These are phyloP conservation scores for Prenolepis imparis DNA, from an alignment of 2,888 invertebrate species.

Conservation along the genomic window DNA sequence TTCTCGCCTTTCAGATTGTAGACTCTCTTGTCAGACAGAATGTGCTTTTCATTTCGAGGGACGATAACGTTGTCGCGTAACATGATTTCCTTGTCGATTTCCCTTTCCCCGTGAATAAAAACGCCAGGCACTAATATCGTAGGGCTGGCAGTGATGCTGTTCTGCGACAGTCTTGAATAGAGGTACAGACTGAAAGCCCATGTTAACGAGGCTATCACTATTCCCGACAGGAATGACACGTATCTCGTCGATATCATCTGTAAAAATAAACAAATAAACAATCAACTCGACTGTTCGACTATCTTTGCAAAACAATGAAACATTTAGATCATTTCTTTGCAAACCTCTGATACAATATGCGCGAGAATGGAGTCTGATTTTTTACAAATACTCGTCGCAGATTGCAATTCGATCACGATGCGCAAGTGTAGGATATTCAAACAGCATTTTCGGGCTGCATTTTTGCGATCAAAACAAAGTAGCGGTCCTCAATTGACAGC, in stretches of 20 bases:
- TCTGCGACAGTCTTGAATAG: constrained; percentile 89
- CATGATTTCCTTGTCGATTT: constrained; percentile 62
- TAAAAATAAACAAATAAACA: constrained; percentile 28
- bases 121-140: constrained; percentile 84
- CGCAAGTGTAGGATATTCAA: background rate
- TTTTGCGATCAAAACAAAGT: background rate
- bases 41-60: constrained; percentile 61
- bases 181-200: constrained; percentile 92
- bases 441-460: background rate
- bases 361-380: background rate
- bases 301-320: background rate
- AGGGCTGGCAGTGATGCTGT: constrained; percentile 79
- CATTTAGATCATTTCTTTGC: background rate
- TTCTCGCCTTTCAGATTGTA: constrained; percentile 75
- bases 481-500: constrained; percentile 15
- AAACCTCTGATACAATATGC: no score
- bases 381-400: background rate
- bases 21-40: constrained; percentile 63
- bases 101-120: constrained; percentile 58
- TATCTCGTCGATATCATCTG: constrained; percentile 84
- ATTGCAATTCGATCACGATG: background rate
- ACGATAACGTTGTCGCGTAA: constrained; percentile 67
- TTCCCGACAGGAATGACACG: constrained; percentile 91
- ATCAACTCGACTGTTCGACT: background rate
- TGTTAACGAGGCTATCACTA: constrained; percentile 91